Evolutionary conservation across 2,113 vertebrate genomes (phyloP).

Genomic region (Colistium nudipinnis): DNA sequence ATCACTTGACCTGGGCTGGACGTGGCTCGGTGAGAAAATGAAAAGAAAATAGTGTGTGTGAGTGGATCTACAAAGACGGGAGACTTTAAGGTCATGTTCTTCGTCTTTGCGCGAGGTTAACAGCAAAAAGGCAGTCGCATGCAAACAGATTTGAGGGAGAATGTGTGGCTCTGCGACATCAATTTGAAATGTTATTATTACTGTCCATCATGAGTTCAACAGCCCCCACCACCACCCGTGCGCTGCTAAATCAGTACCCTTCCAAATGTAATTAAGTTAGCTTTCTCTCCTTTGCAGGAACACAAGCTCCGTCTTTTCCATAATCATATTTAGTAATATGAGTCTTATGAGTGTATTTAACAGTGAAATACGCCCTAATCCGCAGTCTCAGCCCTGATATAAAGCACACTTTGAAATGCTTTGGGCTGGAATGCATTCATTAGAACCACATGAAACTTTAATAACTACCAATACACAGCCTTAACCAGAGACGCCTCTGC

Average conservation of each 20-base stretch:
- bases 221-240: neutral
- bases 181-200: neutral
- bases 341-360: conserved; percentile 23
- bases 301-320: neutral
- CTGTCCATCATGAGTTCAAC: neutral
- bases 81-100: neutral
- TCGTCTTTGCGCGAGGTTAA: no score
- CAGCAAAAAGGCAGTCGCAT: no score
- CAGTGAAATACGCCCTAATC: conserved; percentile 21
- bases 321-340: conserved; percentile 23
- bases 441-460: conserved; percentile 58
- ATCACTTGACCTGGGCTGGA: no score
- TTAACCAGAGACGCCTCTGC: conserved; percentile 1
- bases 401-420: conserved; percentile 17
- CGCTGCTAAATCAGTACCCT: neutral
- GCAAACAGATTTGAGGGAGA: neutral
- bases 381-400: conserved; percentile 26
- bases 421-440: conserved; percentile 40
- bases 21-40: no score
- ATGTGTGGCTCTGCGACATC: neutral
- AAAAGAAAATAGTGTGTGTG: neutral
- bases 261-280: conserved; percentile 9
- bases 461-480: conserved; percentile 31
- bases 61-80: neutral
- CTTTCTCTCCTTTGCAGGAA: conserved; percentile 1